Percentiles rank a stretch among this genome's conserved stretches.
phyloP scores from a whole-genome alignment of 2,797 vertebrate species.

The Periparus ater region DNA sequence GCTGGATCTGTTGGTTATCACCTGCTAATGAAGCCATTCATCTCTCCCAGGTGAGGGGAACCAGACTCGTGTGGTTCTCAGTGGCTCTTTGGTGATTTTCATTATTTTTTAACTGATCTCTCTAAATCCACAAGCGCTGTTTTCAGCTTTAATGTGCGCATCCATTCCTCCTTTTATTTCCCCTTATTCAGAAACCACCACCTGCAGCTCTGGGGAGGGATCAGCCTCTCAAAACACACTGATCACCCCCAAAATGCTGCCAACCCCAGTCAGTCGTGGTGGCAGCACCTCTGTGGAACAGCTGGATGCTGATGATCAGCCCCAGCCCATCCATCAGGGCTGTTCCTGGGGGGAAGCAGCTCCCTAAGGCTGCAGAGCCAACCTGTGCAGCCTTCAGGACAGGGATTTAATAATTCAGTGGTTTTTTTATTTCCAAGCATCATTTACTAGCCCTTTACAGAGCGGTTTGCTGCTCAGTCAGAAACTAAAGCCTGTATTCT shows the following conservation, averaged over 20 bases:
- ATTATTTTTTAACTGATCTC: neutral
- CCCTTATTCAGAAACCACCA: accelerated
- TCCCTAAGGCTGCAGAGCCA: neutral
- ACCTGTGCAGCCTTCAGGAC: neutral
- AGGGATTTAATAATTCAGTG: neutral
- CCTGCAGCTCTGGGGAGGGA: neutral
- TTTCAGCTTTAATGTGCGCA: neutral
- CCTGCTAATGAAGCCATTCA: accelerated
- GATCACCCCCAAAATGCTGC: neutral
- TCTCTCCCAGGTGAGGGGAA: neutral
- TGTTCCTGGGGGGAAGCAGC: neutral
- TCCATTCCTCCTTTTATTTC: neutral
- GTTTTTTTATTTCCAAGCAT: neutral
- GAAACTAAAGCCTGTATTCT: neutral
- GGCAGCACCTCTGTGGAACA: neutral
- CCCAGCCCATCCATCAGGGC: neutral
- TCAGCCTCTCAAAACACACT: neutral
- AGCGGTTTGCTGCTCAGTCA: neutral
- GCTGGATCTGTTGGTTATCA: neutral
- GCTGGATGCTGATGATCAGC: neutral
- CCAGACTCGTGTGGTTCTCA: accelerated
- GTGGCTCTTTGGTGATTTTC: neutral
- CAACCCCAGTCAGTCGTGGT: accelerated
- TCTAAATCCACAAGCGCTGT: neutral
- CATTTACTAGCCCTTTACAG: neutral